Evolutionary conservation across 2,888 invertebrate species (phyloP), one percentile per base, ranked within the genome.

Genomic region (Drosophila neonasuta): DNA sequence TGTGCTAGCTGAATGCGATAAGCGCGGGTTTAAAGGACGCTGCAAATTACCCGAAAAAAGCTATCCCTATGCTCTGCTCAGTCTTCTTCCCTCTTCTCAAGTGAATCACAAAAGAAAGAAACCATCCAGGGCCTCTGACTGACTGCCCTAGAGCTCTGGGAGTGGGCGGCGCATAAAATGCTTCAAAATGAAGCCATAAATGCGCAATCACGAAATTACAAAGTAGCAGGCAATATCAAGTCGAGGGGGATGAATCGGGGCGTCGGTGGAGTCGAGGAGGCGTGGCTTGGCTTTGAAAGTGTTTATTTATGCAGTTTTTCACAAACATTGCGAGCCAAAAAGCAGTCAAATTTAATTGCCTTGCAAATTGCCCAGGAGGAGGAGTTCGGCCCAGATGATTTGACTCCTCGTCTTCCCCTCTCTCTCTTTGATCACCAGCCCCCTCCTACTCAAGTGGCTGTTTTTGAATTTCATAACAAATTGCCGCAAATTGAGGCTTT

Each of bases 161-260:
- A 13, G 44, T 29, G 36, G 52, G 49, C 42, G 70, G 65, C 60
- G 75, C 77, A 86, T 86, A 86, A 88, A 86, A 78, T 73, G 68
- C 78, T 80, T 45, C 57, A 72, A 84, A 85, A 88, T 88, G 74
- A 85, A 84, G 82, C 85, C 85, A 88, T 88, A 85, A 85, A 85
- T 87, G 85, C 87, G 82, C 85, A 85, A 88, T 86, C 87, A 85
- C 88, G 80, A 80, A 86, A 82, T 82, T 82, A 86, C 85, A 85
- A 70, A 80, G 74, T 74, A 63, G 54, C 69, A 52, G 62, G 55
- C 54, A 42, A 73, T 62, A 59, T 68, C 24, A 60, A 20, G 20
- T 4, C 36, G n/a, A 5, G 34, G 34, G 8, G 24, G 45, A 2
- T 11, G 46, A 30, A n/a, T 7, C 10, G 13, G 3, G 20, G 5